Percentiles rank a stretch among this genome's conserved stretches.
These are phyloP conservation scores for Lithosia quadra DNA, from an alignment of 2,888 invertebrate genomes.

Conservation along the genomic window DNA sequence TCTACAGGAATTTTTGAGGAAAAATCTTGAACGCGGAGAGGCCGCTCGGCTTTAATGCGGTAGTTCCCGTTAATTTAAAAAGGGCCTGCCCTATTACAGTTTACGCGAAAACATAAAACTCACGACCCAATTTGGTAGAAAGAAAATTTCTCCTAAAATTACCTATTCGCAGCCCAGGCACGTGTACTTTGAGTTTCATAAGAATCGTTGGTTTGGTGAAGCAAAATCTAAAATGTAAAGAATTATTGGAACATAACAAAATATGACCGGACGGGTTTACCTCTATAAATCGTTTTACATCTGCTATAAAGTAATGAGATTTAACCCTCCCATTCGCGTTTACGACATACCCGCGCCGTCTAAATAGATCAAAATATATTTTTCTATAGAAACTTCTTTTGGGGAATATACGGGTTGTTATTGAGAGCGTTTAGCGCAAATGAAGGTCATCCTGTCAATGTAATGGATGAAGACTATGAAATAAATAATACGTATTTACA, in stretches of 20 bases:
- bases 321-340: constrained; percentile 81
- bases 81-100: constrained; percentile 57
- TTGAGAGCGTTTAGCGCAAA: constrained; percentile 15
- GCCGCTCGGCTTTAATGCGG: constrained; percentile 41
- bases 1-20: constrained; percentile 14
- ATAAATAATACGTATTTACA: neutral
- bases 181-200: constrained; percentile 60
- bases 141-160: constrained; percentile 64
- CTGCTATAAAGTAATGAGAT: constrained; percentile 85
- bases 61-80: constrained; percentile 58
- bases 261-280: constrained; percentile 74
- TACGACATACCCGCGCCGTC: constrained; percentile 73
- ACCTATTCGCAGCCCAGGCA: constrained; percentile 63
- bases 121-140: constrained; percentile 63
- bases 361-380: constrained; percentile 75
- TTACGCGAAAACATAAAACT: constrained; percentile 66
- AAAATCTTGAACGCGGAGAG: constrained; percentile 28
- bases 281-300: constrained; percentile 83
- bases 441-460: constrained; percentile 12
- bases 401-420: constrained; percentile 42
- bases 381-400: constrained; percentile 53
- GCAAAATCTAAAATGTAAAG: constrained; percentile 59
- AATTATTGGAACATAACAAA: constrained; percentile 84
- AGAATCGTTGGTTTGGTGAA: constrained; percentile 38
- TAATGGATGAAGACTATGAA: neutral